Percentiles rank a stretch among this genome's conserved stretches.
Conservation (phyloP, 2,888 invertebrate genomes). For the Coenonympha glycerion region DNA sequence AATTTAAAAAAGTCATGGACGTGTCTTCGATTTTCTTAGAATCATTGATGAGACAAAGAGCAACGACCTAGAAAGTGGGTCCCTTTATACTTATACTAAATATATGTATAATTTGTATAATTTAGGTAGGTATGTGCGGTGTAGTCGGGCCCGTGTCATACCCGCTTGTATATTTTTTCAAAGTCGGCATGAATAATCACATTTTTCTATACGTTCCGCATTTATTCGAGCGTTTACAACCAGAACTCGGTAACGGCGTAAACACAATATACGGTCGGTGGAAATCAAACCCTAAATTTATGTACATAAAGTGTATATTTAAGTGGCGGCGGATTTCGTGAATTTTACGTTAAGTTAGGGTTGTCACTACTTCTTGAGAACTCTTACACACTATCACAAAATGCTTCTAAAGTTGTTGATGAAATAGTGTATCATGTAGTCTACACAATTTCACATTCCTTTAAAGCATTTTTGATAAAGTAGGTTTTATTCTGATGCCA, state of each 20-base stretch:
- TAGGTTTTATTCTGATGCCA: no score
- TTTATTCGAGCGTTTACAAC: slow-evolving; percentile 51
- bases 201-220: slow-evolving; percentile 72
- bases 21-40: slow-evolving; percentile 18
- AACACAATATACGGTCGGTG: slow-evolving; percentile 27
- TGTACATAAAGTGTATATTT: slow-evolving; percentile 50
- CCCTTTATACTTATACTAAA: slow-evolving; percentile 24
- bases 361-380: background rate
- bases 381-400: no score
- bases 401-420: no score
- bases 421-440: no score
- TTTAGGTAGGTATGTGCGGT: slow-evolving; percentile 12
- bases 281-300: slow-evolving; percentile 49
- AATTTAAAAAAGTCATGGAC: slow-evolving; percentile 27
- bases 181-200: slow-evolving; percentile 73
- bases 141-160: slow-evolving; percentile 47
- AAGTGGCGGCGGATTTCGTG: slow-evolving; percentile 53
- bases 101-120: slow-evolving; percentile 15
- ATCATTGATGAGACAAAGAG: slow-evolving; percentile 27
- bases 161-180: slow-evolving; percentile 64
- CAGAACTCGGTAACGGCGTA: slow-evolving; percentile 30
- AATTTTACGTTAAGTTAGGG: slow-evolving; percentile 61
- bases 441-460: no score
- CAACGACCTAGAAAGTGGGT: slow-evolving; percentile 41
- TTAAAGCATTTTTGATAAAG: no score